Percentiles rank a stretch among this genome's conserved stretches.
Conservation (phyloP, 35 echinoderm and acorn worm genomes). For the Eucidaris tribuloides region DNA sequence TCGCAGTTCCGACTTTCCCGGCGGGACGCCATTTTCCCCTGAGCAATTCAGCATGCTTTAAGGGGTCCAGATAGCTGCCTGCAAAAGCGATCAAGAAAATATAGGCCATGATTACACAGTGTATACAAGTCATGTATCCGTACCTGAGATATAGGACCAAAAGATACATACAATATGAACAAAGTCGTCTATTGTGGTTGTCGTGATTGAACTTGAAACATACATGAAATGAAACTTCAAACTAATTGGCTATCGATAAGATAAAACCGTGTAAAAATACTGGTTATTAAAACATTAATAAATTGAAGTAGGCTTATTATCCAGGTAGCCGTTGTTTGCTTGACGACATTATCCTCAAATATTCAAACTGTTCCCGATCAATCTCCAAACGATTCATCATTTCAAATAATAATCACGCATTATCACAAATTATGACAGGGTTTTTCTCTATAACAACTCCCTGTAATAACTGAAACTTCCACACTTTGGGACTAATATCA, state of each 20-base stretch:
- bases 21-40: slow-evolving; percentile 69
- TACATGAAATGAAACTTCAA: neutral
- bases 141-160: neutral
- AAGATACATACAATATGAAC: neutral
- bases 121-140: neutral
- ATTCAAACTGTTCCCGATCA: too few species aligned
- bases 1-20: slow-evolving; percentile 73
- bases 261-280: neutral
- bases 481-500: too few species aligned
- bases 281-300: too few species aligned
- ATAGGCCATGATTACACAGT: neutral
- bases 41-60: slow-evolving; percentile 72
- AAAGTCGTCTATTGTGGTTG: neutral
- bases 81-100: neutral
- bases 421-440: too few species aligned
- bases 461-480: too few species aligned
- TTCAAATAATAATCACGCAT: too few species aligned
- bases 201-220: too few species aligned
- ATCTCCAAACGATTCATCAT: too few species aligned
- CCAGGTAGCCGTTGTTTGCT: too few species aligned
- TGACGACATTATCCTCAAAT: too few species aligned
- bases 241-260: neutral
- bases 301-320: too few species aligned
- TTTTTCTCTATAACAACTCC: too few species aligned
- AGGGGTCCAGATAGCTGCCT: slow-evolving; percentile 85